A percentile compares a stretch with the other conserved stretches of the same genome.
Evolutionary conservation across 2,797 vertebrate species (phyloP).

Genomic region (Oreochromis grahami): DNA sequence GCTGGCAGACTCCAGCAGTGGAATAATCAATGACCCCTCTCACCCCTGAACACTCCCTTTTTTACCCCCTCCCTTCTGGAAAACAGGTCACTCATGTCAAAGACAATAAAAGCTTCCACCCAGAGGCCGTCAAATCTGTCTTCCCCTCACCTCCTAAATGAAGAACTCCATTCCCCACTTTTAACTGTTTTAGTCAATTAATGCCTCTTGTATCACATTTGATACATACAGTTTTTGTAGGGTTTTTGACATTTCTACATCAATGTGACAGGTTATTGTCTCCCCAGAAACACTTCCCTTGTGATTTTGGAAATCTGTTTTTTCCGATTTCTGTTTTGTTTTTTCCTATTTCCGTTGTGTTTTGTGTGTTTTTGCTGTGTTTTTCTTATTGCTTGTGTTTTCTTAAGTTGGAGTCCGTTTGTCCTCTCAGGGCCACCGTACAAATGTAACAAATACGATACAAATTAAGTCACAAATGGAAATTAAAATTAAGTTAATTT

Average conservation of each 20-base stretch:
- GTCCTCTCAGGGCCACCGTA: too few relatives aligned
- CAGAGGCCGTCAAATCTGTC: neutral
- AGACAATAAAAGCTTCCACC: neutral
- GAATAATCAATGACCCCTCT: neutral
- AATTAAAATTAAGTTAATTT: accelerated
- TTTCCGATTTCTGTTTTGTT: too few relatives aligned
- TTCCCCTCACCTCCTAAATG: neutral
- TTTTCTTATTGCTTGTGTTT: too few relatives aligned
- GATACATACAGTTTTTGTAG: neutral
- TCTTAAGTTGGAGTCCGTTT: too few relatives aligned
- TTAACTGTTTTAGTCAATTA: neutral
- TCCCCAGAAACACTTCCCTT: too few relatives aligned
- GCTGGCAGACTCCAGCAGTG: neutral
- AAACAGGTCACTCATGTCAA: neutral
- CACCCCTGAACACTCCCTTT: neutral
- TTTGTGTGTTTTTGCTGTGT: too few relatives aligned
- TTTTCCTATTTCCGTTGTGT: too few relatives aligned
- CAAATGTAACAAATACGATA: neutral
- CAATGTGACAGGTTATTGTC: neutral
- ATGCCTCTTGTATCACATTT: neutral
- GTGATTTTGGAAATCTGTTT: too few relatives aligned
- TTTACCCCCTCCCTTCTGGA: neutral
- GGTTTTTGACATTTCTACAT: neutral
- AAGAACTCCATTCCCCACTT: neutral
- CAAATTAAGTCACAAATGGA: neutral